These are phyloP conservation scores for Rynchops niger DNA, from an alignment of 2,113 vertebrate genomes.

Conservation along the genomic window DNA sequence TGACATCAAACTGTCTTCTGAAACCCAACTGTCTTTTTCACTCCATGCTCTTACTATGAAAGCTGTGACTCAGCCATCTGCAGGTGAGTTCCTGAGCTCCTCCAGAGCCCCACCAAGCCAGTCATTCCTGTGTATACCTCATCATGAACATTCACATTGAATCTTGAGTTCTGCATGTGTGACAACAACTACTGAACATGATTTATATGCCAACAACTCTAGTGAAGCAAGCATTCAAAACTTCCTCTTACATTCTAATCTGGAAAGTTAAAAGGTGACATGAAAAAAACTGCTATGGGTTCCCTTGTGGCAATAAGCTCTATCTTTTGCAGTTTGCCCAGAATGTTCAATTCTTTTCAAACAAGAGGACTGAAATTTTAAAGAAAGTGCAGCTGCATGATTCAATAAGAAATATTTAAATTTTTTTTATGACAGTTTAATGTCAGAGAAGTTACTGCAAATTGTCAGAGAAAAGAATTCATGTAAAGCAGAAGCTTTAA, in stretches of 20 bases:
- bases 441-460: constrained; percentile 1
- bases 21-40: background rate
- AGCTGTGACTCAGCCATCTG: fast-evolving
- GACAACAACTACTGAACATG: background rate
- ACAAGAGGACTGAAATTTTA: background rate
- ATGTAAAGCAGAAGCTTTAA: constrained; percentile 1
- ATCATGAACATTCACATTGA: background rate
- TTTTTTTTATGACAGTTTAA: background rate
- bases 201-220: background rate
- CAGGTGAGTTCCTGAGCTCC: background rate
- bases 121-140: background rate
- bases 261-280: background rate
- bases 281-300: background rate
- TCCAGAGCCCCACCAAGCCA: background rate
- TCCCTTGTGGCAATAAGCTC: background rate
- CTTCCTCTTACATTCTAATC: background rate
- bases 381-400: background rate
- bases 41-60: background rate
- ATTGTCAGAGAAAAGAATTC: background rate
- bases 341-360: background rate
- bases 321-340: background rate
- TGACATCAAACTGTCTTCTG: background rate
- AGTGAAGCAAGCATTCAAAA: background rate
- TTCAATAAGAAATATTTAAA: background rate
- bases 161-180: background rate